phyloP scores from a whole-genome alignment of 2,797 vertebrate genomes.

The Pyrocephalus nanus region DNA sequence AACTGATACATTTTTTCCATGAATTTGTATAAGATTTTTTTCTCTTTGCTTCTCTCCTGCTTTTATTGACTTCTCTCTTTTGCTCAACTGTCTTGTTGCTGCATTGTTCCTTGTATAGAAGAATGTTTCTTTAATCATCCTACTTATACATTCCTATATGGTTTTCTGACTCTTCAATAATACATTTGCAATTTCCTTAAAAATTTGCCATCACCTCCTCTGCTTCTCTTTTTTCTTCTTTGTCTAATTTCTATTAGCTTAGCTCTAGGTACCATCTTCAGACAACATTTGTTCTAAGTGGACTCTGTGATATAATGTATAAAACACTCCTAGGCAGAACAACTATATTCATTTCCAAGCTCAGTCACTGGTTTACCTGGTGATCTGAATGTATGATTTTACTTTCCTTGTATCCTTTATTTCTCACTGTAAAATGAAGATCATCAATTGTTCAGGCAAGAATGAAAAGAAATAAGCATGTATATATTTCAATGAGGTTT shows the following conservation, averaged over 20 bases:
- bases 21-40: not conserved
- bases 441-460: not conserved
- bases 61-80: not conserved
- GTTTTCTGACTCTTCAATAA: not conserved
- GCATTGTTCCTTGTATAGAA: not conserved
- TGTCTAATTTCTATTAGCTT: not conserved
- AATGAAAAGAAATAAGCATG: not conserved
- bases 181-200: not conserved
- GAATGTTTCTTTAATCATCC: not conserved
- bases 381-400: not conserved
- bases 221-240: not conserved
- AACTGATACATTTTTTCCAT: not conserved
- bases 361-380: not conserved
- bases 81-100: not conserved
- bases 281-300: not conserved
- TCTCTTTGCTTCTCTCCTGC: not conserved
- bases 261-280: not conserved
- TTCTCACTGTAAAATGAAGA: not conserved
- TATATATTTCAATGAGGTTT: not conserved
- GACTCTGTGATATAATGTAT: not conserved
- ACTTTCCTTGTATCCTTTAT: not conserved
- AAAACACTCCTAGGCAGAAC: not conserved
- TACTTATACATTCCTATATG: not conserved
- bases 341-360: not conserved
- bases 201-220: not conserved